Evolutionary conservation across 2,888 invertebrate genomes (phyloP).

Genomic region (Electrophaes corylata): DNA sequence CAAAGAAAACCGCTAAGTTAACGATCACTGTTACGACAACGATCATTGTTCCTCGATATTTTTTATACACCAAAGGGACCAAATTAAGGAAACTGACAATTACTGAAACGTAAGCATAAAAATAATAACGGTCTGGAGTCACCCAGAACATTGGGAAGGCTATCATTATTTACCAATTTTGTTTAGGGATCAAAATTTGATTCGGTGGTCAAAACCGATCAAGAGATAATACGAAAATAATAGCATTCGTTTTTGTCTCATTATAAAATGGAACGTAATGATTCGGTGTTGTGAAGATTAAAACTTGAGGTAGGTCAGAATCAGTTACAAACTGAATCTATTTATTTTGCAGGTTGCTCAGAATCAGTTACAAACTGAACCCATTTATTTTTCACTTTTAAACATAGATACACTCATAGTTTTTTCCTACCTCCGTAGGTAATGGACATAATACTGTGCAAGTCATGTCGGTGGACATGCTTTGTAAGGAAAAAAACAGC

Average conservation of each 20-base stretch:
- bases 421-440: no score
- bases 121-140: conserved; percentile 50
- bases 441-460: no score
- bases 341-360: conserved; percentile 14
- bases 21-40: background rate
- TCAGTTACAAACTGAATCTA: background rate
- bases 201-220: conserved; percentile 71
- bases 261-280: conserved; percentile 62
- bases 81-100: conserved; percentile 36
- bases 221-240: conserved; percentile 79
- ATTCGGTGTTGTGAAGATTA: conserved; percentile 16
- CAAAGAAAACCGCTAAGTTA: conserved; percentile 1
- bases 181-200: conserved; percentile 58
- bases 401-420: no score
- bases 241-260: conserved; percentile 71
- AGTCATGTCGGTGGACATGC: no score
- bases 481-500: no score
- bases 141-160: conserved; percentile 47
- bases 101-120: conserved; percentile 35
- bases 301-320: conserved; percentile 14
- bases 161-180: conserved; percentile 74
- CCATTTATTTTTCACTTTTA: no score
- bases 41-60: background rate
- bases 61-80: conserved; percentile 8
- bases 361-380: background rate